Base-by-base conservation (phyloP, 2,888 invertebrate species). In the Philopedon plagiatum region DNA sequence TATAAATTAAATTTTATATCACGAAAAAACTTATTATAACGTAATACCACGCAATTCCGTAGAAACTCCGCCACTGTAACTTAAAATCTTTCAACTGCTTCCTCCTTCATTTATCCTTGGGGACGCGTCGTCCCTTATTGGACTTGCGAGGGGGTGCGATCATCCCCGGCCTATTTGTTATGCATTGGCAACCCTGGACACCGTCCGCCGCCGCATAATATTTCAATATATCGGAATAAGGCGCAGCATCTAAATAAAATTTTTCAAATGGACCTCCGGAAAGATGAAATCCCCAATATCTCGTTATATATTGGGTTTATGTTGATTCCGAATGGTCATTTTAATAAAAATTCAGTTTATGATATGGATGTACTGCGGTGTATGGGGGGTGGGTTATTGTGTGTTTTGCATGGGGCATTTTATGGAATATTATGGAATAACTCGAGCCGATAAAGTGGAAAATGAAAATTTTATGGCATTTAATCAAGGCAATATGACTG, bases 131-230 rank as follows among this genome's bases (percentile, higher is more conserved):
- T 58, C 49, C 69, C 60, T 75, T 78, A 82, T 83, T 82, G 82
- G 82, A 80, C 79, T 78, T 78, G 75, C 67, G 83, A 81, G 81
- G 83, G 83, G 82, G 82, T 82, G 82, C 75, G 82, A 83, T 83
- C 82, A 84, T 83, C 83, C 81, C 61, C 78, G 80, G 74, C 76
- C 82, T 84, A 84, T 85, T 85, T 85, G 84, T 83, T 85, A 85
- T 85, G 85, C 85, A 85, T 85, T 85, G 85, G 83, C 83, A 82
- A 77, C 75, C 82, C 83, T 84, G 84, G 84, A 84, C 85, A 84
- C 80, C 82, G 84, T 80, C 81, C 83, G 81, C 76, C 70, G 74
- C 74, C 76, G 84, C 82, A 85, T 85, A 85, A 85, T 85, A 84
- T 85, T 85, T 85, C 84, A 84, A 85, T 85, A 84, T 85, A 84